Conservation (phyloP, 2,888 invertebrate species). For the Cantharis flavilabris region DNA sequence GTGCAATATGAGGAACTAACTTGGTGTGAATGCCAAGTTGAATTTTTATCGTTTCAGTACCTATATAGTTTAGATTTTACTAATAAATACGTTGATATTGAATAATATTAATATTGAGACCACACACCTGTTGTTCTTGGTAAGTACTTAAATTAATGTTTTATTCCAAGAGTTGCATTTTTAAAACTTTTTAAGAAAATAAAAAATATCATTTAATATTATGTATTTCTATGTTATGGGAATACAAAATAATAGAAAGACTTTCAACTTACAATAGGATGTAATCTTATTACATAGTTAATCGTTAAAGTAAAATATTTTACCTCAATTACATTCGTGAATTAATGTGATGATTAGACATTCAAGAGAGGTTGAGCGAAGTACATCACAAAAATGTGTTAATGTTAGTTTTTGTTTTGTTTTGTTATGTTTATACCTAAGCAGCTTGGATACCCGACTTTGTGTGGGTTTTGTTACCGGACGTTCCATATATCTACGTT, state of each 20-base stretch:
- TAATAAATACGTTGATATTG: not conserved
- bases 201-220: not conserved
- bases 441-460: too few relatives aligned
- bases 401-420: not conserved
- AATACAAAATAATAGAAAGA: not conserved
- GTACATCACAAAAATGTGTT: not conserved
- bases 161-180: not conserved
- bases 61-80: not conserved
- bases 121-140: not conserved
- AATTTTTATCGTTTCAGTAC: not conserved
- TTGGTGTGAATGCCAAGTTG: not conserved
- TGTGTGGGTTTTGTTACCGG: too few relatives aligned
- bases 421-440: too few relatives aligned
- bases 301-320: not conserved
- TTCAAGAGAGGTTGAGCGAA: not conserved
- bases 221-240: not conserved
- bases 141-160: not conserved
- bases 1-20: not conserved
- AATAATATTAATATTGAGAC: not conserved
- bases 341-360: not conserved
- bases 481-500: too few relatives aligned
- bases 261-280: not conserved
- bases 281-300: not conserved
- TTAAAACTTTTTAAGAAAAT: not conserved
- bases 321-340: not conserved